Conservation (phyloP, 2,797 vertebrate species). For the Scleropages formosus region DNA sequence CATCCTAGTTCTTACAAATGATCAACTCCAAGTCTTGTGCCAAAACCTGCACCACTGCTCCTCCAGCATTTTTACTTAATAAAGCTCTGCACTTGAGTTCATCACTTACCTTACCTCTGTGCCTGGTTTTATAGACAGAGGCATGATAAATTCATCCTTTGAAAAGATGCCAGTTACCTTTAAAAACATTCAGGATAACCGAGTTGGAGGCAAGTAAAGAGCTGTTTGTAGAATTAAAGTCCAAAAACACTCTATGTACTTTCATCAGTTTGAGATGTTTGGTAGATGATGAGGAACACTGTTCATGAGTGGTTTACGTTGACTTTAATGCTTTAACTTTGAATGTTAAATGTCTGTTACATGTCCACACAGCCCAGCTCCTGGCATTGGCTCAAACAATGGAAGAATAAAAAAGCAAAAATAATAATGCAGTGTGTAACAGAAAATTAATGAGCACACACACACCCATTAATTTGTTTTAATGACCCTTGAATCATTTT, state of each 20-base stretch:
- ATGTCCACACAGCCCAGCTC: neutral
- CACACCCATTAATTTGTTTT: neutral
- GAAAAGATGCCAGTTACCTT: neutral
- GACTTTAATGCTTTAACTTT: neutral
- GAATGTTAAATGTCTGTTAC: neutral
- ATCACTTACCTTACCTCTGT: neutral
- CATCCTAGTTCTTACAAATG: too few relatives aligned
- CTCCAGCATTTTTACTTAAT: too few relatives aligned
- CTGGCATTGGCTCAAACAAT: neutral
- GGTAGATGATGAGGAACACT: too few relatives aligned
- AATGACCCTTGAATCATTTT: neutral
- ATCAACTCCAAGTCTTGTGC: too few relatives aligned
- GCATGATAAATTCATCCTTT: neutral
- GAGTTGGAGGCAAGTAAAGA: neutral
- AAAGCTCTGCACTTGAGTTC: neutral
- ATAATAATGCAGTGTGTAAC: neutral
- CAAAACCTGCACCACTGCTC: too few relatives aligned
- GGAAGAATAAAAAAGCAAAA: neutral
- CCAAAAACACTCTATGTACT: neutral
- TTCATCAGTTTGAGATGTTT: neutral
- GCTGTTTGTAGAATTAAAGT: neutral
- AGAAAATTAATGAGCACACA: neutral
- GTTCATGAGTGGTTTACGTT: too few relatives aligned
- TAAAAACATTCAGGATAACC: neutral
- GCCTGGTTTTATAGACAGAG: neutral